phyloP scores from a whole-genome alignment of 2,113 vertebrate species.

The Anoplopoma fimbria region DNA sequence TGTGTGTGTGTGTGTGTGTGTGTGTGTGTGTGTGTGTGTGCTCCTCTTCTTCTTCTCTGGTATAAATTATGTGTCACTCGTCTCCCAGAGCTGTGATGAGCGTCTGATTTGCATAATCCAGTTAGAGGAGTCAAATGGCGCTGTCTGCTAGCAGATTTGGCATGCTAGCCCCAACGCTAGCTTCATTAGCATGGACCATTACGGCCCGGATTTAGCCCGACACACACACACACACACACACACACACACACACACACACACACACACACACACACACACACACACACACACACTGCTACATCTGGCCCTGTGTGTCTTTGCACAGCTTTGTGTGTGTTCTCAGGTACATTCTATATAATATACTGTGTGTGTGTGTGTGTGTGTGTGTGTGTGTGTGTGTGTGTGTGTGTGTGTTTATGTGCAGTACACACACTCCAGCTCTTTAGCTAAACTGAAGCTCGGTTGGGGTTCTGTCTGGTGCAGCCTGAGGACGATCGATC shows the following conservation, averaged over 20 bases:
- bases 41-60: conserved; percentile 60
- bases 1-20: not conserved
- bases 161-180: conserved; percentile 54
- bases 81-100: conserved; percentile 56
- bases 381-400: not conserved
- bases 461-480: not conserved
- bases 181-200: conserved; percentile 59
- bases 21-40: conserved; percentile 13
- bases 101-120: conserved; percentile 66
- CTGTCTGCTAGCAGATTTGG: conserved; percentile 59
- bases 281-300: no score
- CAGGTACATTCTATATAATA: conserved; percentile 11
- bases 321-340: not conserved
- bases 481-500: not conserved
- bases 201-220: conserved; percentile 21
- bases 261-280: conserved; percentile 11
- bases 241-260: conserved; percentile 16
- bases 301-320: conserved; percentile 14
- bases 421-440: not conserved
- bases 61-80: conserved; percentile 53
- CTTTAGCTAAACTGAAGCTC: not conserved
- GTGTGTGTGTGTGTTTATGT: not conserved
- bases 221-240: conserved; percentile 8
- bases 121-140: conserved; percentile 63
- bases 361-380: conserved; percentile 5